Evolutionary conservation across 2,797 vertebrate species (phyloP).

Genomic region (Hylomyscus alleni): DNA sequence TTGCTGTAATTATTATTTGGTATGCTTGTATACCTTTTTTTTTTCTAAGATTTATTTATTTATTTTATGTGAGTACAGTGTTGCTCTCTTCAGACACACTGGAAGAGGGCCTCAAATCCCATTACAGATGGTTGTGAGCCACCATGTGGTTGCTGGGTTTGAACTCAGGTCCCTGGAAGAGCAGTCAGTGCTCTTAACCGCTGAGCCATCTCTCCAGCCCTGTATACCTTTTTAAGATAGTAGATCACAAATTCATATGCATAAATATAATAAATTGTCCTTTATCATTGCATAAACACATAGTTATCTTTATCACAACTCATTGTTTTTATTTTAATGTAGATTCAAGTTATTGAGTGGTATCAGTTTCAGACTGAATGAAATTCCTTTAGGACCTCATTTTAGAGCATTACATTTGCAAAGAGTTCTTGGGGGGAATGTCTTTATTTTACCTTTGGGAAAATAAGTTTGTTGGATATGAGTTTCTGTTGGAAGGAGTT

Average conservation of each 20-base stretch:
- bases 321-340: not conserved
- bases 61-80: too few relatives aligned
- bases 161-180: too few relatives aligned
- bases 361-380: not conserved
- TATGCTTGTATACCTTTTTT: not conserved
- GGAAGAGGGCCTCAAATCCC: too few relatives aligned
- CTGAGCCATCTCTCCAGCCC: too few relatives aligned
- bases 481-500: not conserved
- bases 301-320: not conserved
- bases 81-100: too few relatives aligned
- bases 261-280: not conserved
- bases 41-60: too few relatives aligned
- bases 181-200: too few relatives aligned
- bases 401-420: not conserved
- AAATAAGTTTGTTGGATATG: not conserved
- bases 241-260: not conserved
- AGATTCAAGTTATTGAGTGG: not conserved
- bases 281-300: not conserved
- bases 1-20: not conserved
- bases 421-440: not conserved
- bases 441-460: not conserved
- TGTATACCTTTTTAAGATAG: not conserved
- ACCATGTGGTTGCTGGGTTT: too few relatives aligned
- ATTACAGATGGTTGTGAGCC: too few relatives aligned
- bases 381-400: not conserved